These are phyloP conservation scores for Poeciliopsis turrubarensis DNA, from an alignment of 2,113 vertebrate species.

Conservation along the genomic window DNA sequence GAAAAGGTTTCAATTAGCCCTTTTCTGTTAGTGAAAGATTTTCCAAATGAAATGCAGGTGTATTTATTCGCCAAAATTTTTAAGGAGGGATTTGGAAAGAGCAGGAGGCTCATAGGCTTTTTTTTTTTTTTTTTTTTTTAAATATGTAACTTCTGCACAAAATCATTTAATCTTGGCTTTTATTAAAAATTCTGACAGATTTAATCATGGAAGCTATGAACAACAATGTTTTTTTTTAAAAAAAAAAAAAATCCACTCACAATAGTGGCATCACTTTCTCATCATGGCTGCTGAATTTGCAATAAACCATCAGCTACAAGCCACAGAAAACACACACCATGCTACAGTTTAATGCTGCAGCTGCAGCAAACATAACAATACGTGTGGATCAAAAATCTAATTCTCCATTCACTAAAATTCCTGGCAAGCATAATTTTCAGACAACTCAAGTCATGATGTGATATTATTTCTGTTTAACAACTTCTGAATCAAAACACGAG, in stretches of 20 bases:
- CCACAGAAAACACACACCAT: not conserved
- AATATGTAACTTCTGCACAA: conserved; percentile 34
- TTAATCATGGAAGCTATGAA: conserved; percentile 35
- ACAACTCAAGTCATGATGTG: not conserved
- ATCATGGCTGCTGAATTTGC: not conserved
- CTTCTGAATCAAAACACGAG: too few species aligned
- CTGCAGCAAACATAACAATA: not conserved
- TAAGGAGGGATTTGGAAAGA: conserved; percentile 53
- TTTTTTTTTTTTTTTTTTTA: not conserved
- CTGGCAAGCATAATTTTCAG: not conserved
- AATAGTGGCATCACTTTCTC: not conserved
- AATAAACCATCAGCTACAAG: not conserved
- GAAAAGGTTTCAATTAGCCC: conserved; percentile 62
- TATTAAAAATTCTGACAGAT: conserved; percentile 15
- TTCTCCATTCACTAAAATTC: not conserved
- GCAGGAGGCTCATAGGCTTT: conserved; percentile 59
- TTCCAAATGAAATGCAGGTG: conserved; percentile 58
- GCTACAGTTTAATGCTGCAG: not conserved
- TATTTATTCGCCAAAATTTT: conserved; percentile 60
- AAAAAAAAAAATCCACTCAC: conserved; percentile 8
- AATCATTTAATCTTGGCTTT: conserved; percentile 45
- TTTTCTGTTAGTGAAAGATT: conserved; percentile 56
- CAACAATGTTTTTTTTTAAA: conserved; percentile 21
- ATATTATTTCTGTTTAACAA: not conserved
- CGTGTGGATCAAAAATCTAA: not conserved